Percentiles rank a stretch among this genome's conserved stretches.
These are phyloP conservation scores for Chouioia cunea DNA, from an alignment of 2,888 invertebrate genomes.

Conservation along the genomic window DNA sequence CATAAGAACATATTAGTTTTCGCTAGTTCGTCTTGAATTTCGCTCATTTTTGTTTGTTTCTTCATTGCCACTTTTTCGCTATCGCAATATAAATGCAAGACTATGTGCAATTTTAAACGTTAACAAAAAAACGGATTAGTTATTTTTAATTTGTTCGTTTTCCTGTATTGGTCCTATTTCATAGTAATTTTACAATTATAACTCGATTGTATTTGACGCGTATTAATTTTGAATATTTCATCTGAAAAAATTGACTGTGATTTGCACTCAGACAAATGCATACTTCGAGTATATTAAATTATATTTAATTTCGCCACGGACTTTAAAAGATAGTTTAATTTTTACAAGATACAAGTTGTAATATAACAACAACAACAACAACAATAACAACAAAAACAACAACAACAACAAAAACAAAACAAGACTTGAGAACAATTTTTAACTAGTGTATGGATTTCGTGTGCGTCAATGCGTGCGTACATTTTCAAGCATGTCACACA, in stretches of 20 bases:
- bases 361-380: background rate
- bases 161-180: no score
- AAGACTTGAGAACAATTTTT: slow-evolving; percentile 30
- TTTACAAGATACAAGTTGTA: slow-evolving; percentile 20
- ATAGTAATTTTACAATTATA: no score
- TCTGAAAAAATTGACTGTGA: slow-evolving; percentile 40
- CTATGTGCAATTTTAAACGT: no score
- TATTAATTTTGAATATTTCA: slow-evolving; percentile 32
- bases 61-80: no score
- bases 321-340: slow-evolving; percentile 9
- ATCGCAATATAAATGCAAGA: no score
- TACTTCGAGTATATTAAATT: slow-evolving; percentile 8
- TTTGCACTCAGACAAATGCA: slow-evolving; percentile 27
- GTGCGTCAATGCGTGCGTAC: slow-evolving; percentile 38
- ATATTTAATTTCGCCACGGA: slow-evolving; percentile 14
- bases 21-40: no score
- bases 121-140: no score
- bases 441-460: slow-evolving; percentile 39
- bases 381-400: background rate
- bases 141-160: no score
- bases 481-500: slow-evolving; percentile 30
- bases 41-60: no score
- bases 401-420: background rate
- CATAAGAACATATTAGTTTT: no score
- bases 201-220: background rate